These are phyloP conservation scores for Orientallactaga sibirica DNA, from an alignment of 2,797 vertebrate genomes.

Conservation along the genomic window DNA sequence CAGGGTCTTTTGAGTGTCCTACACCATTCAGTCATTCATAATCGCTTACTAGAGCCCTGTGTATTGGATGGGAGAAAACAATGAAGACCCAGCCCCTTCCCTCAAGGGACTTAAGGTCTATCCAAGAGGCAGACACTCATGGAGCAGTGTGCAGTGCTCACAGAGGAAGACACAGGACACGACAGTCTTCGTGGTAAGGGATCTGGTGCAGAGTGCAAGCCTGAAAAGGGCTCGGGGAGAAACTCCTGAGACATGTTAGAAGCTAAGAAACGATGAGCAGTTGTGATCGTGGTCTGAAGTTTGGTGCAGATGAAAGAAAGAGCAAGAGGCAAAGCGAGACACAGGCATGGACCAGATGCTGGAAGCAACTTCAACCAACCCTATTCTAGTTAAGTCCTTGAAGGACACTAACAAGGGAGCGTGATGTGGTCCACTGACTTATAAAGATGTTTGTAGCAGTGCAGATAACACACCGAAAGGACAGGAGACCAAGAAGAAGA, in stretches of 20 bases:
- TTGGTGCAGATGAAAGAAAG: not conserved
- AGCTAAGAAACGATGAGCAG: not conserved
- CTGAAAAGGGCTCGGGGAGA: not conserved
- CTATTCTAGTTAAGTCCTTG: not conserved
- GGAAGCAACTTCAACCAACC: not conserved
- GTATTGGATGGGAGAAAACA: slow-evolving; percentile 51
- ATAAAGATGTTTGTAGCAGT: not conserved
- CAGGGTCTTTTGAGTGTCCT: slow-evolving; percentile 38
- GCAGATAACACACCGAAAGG: not conserved
- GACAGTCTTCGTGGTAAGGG: not conserved
- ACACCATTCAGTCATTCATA: slow-evolving; percentile 45
- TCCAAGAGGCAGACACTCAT: slow-evolving; percentile 52
- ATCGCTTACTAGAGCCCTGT: slow-evolving; percentile 56
- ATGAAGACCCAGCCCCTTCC: slow-evolving; percentile 43
- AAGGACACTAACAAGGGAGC: not conserved
- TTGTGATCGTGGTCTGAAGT: not conserved
- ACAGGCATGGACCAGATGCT: too few species aligned
- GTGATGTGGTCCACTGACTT: not conserved
- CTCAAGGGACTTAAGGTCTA: slow-evolving; percentile 66
- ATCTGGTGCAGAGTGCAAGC: not conserved
- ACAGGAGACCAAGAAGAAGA: not conserved
- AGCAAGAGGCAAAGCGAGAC: not conserved
- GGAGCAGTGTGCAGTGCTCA: not conserved
- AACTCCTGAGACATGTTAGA: not conserved
- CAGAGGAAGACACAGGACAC: not conserved